Conservation (phyloP, 2,797 vertebrate species). For the Sebastes taczanowskii region DNA sequence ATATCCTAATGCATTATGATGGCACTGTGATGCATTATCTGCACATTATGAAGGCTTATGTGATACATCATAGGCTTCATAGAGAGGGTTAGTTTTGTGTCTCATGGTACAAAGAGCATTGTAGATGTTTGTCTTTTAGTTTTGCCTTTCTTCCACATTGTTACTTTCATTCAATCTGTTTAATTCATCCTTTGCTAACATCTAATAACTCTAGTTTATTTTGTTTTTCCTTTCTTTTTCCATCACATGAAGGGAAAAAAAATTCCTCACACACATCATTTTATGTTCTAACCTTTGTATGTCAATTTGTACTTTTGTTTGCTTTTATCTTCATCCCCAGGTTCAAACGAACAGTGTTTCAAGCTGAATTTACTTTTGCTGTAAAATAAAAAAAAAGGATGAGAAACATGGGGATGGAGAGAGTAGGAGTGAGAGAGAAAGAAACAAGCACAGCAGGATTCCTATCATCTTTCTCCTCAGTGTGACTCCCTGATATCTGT, state of each 20-base stretch:
- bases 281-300: slow-evolving; percentile 1
- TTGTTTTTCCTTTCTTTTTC: neutral
- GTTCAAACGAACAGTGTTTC: slow-evolving; percentile 20
- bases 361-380: slow-evolving; percentile 15
- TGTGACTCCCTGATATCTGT: slow-evolving; percentile 54
- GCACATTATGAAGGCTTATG: neutral
- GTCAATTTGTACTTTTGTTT: neutral
- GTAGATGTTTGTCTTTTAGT: neutral
- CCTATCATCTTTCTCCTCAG: slow-evolving; percentile 59
- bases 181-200: neutral
- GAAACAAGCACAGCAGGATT: slow-evolving; percentile 44
- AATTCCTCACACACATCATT: neutral
- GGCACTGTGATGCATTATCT: too few species aligned
- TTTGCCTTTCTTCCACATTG: neutral
- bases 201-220: neutral
- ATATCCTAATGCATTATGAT: neutral
- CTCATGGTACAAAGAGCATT: neutral
- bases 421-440: neutral
- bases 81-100: neutral
- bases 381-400: neutral
- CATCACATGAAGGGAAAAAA: neutral
- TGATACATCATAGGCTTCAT: neutral
- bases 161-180: neutral
- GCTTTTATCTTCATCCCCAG: slow-evolving; percentile 25
- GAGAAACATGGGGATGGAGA: slow-evolving; percentile 2